Conservation (phyloP, 2,113 vertebrate genomes). For the Thunnus thynnus region DNA sequence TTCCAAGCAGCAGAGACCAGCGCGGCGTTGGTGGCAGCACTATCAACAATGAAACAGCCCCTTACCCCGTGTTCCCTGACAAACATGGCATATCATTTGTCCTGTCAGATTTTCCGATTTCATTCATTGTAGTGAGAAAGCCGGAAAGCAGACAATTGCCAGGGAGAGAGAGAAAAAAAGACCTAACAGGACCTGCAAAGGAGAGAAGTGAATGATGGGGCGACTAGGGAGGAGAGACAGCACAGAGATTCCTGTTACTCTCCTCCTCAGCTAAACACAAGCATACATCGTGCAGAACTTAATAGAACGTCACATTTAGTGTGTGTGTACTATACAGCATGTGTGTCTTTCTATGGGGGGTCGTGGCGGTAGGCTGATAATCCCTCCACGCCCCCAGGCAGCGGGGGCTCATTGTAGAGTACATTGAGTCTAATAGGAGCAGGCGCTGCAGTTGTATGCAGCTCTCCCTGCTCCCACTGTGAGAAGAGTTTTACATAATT, state of each 20-base stretch:
- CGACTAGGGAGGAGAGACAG: slow-evolving; percentile 71
- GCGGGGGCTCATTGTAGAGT: slow-evolving; percentile 81
- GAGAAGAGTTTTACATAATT: slow-evolving; percentile 88
- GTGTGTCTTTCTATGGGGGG: slow-evolving; percentile 67
- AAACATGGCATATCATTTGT: slow-evolving; percentile 77
- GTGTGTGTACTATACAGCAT: slow-evolving; percentile 30
- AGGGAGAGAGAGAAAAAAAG: slow-evolving; percentile 39
- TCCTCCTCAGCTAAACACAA: slow-evolving; percentile 69
- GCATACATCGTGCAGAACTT: slow-evolving; percentile 65
- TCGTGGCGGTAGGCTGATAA: slow-evolving; percentile 75
- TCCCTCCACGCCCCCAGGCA: slow-evolving; percentile 75
- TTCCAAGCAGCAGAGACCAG: slow-evolving; percentile 10
- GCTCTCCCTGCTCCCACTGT: slow-evolving; percentile 75
- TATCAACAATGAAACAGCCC: slow-evolving; percentile 53
- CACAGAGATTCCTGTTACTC: slow-evolving; percentile 65
- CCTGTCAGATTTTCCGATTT: slow-evolving; percentile 82
- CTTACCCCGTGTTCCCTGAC: slow-evolving; percentile 46
- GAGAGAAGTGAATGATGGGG: slow-evolving; percentile 79
- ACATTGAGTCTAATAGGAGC: slow-evolving; percentile 84
- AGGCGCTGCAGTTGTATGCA: slow-evolving; percentile 73
- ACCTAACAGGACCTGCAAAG: slow-evolving; percentile 50
- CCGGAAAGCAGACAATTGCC: slow-evolving; percentile 75
- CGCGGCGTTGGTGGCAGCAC: slow-evolving; percentile 33
- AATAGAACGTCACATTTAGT: slow-evolving; percentile 67
- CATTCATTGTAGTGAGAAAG: slow-evolving; percentile 68